Base-by-base conservation (phyloP, 2,113 vertebrate species). In the Paralichthys olivaceus region DNA sequence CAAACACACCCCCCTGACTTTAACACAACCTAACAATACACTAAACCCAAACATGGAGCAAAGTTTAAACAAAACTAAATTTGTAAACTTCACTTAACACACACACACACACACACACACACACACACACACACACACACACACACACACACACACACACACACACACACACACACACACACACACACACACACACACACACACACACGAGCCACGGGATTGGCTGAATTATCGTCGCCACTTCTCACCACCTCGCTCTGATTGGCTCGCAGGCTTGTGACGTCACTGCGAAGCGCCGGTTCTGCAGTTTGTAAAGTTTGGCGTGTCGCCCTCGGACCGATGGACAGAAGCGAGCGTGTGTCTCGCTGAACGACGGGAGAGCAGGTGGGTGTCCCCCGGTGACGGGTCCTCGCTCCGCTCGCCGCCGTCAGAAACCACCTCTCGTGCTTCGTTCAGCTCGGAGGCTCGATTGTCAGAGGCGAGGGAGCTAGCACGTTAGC, bases 251-350 rank as follows among this genome's bases (percentile, higher is more conserved):
- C 15, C 8, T 1, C 22, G 13, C 25, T 60, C 7, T 65, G 22
- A 93, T 91, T 94, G 90, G 93, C 67, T 51, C 17, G 2, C 17
- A 0, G 6, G 49, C 20, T 19, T 7, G 56, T 91, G 85, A 90
- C 29, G 93, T 93, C 92, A 93, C 76, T 82, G 54, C 74, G 64
- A 91, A 88, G 93, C 90, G 92, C 86, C 84, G 79, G 79, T 63
- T 72, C 63, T 75, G 67, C 57, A 67, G 75, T 89, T 90, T 72
- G 32, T 62, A 73, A 89, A 90, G 86, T 89, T 88, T 87, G 70
- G 26, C 61, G 53, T 63, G 69, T 76, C 63, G 82, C 73, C 84
- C 80, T 20, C 74, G 88, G 69, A 58, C 85, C 77, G 89, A 89
- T 84, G 74, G 86, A 62, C 77, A 72, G 59, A 86, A 79, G 89